These are phyloP conservation scores for Steinernema scapterisci DNA, from an alignment of 2,888 invertebrate genomes.

Conservation along the genomic window DNA sequence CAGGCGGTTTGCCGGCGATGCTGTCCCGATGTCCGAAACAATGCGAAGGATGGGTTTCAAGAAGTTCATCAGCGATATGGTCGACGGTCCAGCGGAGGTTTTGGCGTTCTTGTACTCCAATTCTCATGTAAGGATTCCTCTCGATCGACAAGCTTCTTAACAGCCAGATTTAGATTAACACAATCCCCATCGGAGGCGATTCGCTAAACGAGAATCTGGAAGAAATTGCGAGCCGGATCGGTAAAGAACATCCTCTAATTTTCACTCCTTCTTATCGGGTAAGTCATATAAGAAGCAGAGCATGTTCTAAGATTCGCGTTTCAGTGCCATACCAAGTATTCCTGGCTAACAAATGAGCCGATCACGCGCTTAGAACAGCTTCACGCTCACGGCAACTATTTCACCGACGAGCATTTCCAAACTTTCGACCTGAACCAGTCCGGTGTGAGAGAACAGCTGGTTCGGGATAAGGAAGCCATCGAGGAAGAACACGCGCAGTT, in stretches of 20 bases:
- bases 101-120: slow-evolving; percentile 39
- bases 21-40: slow-evolving; percentile 26
- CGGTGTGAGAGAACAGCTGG: not conserved
- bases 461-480: not conserved
- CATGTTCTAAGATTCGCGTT: not conserved
- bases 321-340: not conserved
- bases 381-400: not conserved
- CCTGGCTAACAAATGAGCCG: not conserved
- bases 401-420: not conserved
- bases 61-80: slow-evolving; percentile 42
- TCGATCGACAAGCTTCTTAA: not conserved
- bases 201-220: slow-evolving; percentile 39
- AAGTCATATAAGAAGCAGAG: not conserved
- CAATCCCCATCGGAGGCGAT: slow-evolving; percentile 45
- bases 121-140: slow-evolving; percentile 24
- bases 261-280: slow-evolving; percentile 38
- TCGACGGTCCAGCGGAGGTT: slow-evolving; percentile 44
- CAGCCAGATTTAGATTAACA: slow-evolving; percentile 39
- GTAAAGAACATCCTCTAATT: slow-evolving; percentile 33
- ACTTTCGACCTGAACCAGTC: not conserved
- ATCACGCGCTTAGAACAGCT: not conserved
- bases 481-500: not conserved
- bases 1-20: not conserved
- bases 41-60: slow-evolving; percentile 48
- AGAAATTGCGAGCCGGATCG: slow-evolving; percentile 37